phyloP scores from a whole-genome alignment of 2,113 vertebrate species.

The Grammomys dolichurus region DNA sequence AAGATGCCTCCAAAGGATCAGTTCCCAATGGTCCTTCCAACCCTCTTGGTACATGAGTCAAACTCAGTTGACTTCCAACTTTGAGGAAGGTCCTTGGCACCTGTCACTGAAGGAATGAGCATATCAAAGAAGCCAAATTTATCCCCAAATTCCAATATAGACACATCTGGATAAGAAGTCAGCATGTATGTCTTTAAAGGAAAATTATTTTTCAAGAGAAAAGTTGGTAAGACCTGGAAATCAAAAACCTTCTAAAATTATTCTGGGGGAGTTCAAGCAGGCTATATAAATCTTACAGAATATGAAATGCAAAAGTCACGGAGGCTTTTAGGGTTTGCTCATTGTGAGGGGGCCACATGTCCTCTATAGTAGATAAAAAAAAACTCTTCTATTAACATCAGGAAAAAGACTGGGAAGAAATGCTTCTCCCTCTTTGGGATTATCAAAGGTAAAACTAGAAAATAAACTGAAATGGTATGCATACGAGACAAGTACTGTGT shows the following conservation, averaged over 20 bases:
- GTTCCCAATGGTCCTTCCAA: not conserved
- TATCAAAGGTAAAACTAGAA: slow-evolving; percentile 49
- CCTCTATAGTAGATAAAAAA: not conserved
- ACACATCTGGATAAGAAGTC: not conserved
- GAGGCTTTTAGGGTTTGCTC: not conserved
- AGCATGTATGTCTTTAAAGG: not conserved
- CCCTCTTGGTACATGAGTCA: not conserved
- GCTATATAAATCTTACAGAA: not conserved
- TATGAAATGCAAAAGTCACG: slow-evolving; percentile 5
- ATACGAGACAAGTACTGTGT: not conserved
- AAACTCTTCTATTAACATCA: not conserved
- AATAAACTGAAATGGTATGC: not conserved
- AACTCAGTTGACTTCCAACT: not conserved
- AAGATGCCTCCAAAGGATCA: not conserved
- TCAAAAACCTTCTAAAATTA: slow-evolving; percentile 53
- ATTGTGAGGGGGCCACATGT: slow-evolving; percentile 5
- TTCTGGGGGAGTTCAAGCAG: not conserved
- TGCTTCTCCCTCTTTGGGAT: not conserved
- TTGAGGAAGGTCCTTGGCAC: not conserved
- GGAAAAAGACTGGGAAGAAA: slow-evolving; percentile 50
- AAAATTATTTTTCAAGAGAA: slow-evolving; percentile 52
- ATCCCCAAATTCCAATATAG: not conserved
- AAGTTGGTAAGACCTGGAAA: slow-evolving; percentile 48
- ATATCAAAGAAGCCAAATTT: not conserved
- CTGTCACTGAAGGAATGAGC: not conserved